phyloP scores from a whole-genome alignment of 1,140 invertebrate genomes.

The Diachasmimorpha longicaudata region DNA sequence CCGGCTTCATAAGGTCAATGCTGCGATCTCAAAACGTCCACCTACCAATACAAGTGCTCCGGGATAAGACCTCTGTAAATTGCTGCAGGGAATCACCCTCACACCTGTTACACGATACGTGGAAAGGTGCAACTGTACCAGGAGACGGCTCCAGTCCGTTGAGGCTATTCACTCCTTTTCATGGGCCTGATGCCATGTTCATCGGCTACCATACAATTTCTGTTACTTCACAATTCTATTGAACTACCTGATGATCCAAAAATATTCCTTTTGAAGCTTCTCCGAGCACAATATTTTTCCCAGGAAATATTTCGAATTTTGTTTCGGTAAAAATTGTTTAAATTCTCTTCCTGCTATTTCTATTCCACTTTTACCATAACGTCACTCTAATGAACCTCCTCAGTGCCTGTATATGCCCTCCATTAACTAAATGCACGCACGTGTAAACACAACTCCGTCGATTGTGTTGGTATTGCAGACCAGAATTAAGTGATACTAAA shows the following conservation, averaged over 20 bases:
- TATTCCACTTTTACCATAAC: no score
- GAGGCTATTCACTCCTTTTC: not conserved
- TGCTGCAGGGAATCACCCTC: not conserved
- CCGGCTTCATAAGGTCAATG: not conserved
- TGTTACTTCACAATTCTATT: no score
- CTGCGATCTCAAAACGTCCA: not conserved
- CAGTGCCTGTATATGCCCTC: not conserved
- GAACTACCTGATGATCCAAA: no score
- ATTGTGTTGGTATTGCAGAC: not conserved
- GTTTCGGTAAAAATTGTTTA: no score
- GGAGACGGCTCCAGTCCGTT: not conserved
- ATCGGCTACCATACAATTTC: not conserved
- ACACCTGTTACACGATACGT: not conserved
- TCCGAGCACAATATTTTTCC: no score
- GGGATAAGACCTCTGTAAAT: not conserved
- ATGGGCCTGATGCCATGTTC: not conserved
- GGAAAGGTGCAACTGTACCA: not conserved
- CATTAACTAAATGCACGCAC: not conserved
- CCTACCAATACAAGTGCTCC: not conserved
- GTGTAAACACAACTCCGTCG: not conserved
- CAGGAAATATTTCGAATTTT: no score
- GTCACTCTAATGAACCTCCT: not conserved
- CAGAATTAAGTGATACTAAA: not conserved
- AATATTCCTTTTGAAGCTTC: no score
- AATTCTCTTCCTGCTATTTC: no score